Percentiles rank a stretch among this genome's conserved stretches.
Conservation (phyloP, 2,888 invertebrate genomes). For the Acrobasis repandana region DNA sequence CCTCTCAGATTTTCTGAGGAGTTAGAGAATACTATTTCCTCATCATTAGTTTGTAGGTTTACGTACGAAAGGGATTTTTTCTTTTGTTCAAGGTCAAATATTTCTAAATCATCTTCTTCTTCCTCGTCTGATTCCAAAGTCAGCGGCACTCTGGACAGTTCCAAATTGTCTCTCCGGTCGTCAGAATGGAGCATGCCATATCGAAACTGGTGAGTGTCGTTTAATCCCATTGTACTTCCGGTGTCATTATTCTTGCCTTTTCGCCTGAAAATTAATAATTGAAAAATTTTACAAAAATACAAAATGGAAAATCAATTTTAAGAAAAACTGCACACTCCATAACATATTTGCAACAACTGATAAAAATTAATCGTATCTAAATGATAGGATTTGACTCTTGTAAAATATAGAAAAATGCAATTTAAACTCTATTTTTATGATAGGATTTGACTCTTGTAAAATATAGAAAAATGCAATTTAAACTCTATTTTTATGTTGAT, state of each 20-base stretch:
- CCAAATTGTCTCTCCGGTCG: slow-evolving; percentile 69
- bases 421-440: no score
- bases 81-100: slow-evolving; percentile 75
- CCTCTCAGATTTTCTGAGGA: slow-evolving; percentile 44
- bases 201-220: slow-evolving; percentile 73
- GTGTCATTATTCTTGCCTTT: slow-evolving; percentile 62
- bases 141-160: slow-evolving; percentile 69
- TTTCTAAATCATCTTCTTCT: slow-evolving; percentile 76
- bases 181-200: slow-evolving; percentile 77
- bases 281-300: not conserved
- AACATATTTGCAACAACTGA: no score
- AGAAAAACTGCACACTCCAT: no score
- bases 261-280: slow-evolving; percentile 57
- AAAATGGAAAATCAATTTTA: not conserved
- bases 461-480: no score
- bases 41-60: slow-evolving; percentile 67
- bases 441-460: no score
- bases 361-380: no score
- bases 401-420: no score
- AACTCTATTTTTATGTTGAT: no score
- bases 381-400: no score
- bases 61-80: slow-evolving; percentile 74
- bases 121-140: slow-evolving; percentile 79
- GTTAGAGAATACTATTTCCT: slow-evolving; percentile 58
- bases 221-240: slow-evolving; percentile 53